Conservation (phyloP, 2,797 vertebrate species). For the Oophaga sylvatica region DNA sequence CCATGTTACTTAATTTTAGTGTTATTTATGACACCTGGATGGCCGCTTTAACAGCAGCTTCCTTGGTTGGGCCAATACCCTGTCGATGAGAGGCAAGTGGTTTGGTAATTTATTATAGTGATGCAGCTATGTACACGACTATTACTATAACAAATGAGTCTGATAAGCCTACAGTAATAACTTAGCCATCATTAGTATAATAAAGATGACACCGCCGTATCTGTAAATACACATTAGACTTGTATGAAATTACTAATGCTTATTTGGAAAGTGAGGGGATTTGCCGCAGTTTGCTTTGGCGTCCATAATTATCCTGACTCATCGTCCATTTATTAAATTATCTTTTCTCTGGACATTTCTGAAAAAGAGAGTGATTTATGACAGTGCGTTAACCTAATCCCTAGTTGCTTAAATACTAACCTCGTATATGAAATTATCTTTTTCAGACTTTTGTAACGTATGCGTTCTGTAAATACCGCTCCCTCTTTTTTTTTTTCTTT, state of each 20-base stretch:
- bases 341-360: constrained; percentile 7
- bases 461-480: not conserved
- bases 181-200: constrained; percentile 22
- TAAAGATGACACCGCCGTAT: constrained; percentile 22
- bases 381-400: not conserved
- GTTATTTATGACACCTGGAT: not conserved
- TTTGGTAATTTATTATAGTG: not conserved
- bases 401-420: constrained; percentile 8
- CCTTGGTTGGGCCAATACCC: not conserved
- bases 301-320: constrained; percentile 19
- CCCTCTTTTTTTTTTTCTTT: not conserved
- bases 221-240: constrained; percentile 1
- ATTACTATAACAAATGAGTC: constrained; percentile 15
- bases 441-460: not conserved
- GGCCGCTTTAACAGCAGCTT: not conserved
- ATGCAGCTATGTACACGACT: not conserved
- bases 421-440: not conserved
- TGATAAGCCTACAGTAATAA: constrained; percentile 17
- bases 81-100: not conserved
- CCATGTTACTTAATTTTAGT: too few species aligned
- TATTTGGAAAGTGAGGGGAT: constrained; percentile 14
- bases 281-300: constrained; percentile 17
- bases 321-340: constrained; percentile 31
- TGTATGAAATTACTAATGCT: constrained; percentile 29
- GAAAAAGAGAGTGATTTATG: constrained; percentile 2